These are phyloP conservation scores for Epicampocera succincta DNA, from an alignment of 2,888 invertebrate species.

Conservation along the genomic window DNA sequence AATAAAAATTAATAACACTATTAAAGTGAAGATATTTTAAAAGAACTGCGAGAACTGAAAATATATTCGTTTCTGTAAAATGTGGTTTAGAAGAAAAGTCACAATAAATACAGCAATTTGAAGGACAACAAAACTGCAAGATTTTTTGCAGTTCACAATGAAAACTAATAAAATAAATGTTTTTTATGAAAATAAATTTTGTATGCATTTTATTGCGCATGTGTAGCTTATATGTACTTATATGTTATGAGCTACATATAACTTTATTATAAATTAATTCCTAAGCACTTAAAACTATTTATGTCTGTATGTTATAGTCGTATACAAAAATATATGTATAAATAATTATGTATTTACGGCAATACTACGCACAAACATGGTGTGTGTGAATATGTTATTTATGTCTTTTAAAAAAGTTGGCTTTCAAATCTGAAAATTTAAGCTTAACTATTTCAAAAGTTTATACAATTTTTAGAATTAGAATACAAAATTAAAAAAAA, in stretches of 20 bases:
- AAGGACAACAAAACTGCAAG: no score
- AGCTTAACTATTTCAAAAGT: conserved; percentile 18
- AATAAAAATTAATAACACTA: no score
- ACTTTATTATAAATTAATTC: conserved; percentile 35
- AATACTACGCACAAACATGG: neutral
- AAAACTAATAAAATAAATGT: neutral
- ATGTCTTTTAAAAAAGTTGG: neutral
- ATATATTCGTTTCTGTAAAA: neutral
- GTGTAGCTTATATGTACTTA: neutral
- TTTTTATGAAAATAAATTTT: conserved; percentile 11
- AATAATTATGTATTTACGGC: conserved; percentile 16
- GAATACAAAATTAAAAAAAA: conserved; percentile 32
- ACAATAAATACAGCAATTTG: no score
- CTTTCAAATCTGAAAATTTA: conserved; percentile 12
- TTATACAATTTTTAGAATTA: conserved; percentile 24
- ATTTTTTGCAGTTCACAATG: neutral
- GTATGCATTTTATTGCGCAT: neutral
- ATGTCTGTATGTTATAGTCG: conserved; percentile 50
- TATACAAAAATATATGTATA: conserved; percentile 63
- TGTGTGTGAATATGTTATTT: no score
- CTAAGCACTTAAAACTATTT: conserved; percentile 30
- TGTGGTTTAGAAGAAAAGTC: no score
- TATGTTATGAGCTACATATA: neutral
- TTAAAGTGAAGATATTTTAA: no score
- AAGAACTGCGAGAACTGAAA: neutral